A percentile compares a stretch with the other conserved stretches of the same genome.
These are phyloP conservation scores for Sitta carolinensis DNA, from an alignment of 2,797 vertebrate genomes.

Conservation along the genomic window DNA sequence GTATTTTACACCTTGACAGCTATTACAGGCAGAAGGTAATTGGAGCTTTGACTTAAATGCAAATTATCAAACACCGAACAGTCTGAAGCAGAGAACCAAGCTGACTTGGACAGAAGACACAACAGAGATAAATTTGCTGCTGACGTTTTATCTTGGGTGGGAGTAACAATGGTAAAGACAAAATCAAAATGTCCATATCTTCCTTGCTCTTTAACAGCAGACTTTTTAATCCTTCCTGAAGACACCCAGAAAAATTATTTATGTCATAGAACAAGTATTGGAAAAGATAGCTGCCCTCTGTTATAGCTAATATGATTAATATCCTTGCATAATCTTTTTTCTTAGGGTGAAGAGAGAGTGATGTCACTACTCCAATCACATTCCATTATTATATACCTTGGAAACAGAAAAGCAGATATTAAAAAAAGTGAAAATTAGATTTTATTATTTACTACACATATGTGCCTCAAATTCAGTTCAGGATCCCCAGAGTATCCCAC, in stretches of 20 bases:
- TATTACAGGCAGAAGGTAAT: not conserved
- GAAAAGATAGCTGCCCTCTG: constrained; percentile 47
- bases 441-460: not conserved
- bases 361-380: not conserved
- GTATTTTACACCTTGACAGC: constrained; percentile 40
- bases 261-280: not conserved
- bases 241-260: not conserved
- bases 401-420: not conserved
- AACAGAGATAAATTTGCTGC: constrained; percentile 67
- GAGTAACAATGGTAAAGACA: constrained; percentile 45
- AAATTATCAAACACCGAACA: not conserved
- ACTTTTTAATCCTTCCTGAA: constrained; percentile 39
- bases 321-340: not conserved
- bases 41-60: constrained; percentile 30
- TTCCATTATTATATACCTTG: not conserved
- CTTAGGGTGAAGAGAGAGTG: not conserved
- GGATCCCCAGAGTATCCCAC: not conserved
- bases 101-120: constrained; percentile 47
- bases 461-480: not conserved
- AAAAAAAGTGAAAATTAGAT: not conserved
- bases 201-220: constrained; percentile 24
- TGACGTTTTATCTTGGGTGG: constrained; percentile 25
- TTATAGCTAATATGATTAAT: constrained; percentile 31
- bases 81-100: constrained; percentile 22
- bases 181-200: constrained; percentile 48